Evolutionary conservation across 2,888 invertebrate species (phyloP), one percentile per base, ranked within the genome.

Genomic region (Habroteleia sp.): DNA sequence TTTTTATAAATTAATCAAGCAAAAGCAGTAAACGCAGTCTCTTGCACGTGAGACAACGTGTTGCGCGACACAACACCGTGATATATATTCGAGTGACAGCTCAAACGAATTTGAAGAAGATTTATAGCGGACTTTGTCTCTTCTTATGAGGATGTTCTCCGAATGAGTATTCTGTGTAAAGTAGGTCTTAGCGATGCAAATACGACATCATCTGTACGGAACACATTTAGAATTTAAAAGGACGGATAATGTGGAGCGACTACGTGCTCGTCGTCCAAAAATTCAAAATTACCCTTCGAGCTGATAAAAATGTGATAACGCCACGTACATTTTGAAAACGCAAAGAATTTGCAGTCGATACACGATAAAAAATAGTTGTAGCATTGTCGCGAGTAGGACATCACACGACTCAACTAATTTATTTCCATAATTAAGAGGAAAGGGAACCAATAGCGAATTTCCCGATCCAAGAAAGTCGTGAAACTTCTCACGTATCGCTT

Each of bases 171-270:
- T 76, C 71, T 72, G 75, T 76, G 75, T 56, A 76, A 66, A 72
- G 56, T 27, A 72, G 71, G 75, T 72, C 75, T 71, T 76, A 76
- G 75, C 46, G 75, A 75, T 75, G 75, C 71, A 75, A 75, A 75
- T 75, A 48, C 60, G 71, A 75, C 75, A 75, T 75, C 75, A 69
- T 69, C 52, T 71, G 69, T 71, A 75, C 58, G 44, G 71, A 46
- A 74, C 74, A 69, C 63, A 65, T 63, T 74, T 39, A 48, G 74
- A 74, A 74, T 74, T 74, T 74, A 63, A 74, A 74, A 58, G 68
- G 20, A 74, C 23, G 69, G 63, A 74, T 74, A 74, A 74, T 63
- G 48, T 68, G 48, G 62, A 56, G 56, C 68, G 29, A 27, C 39
- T 74, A 74, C 74, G 74, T 74, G 74, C 66, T 74, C 54, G 68